Percentiles rank a stretch among this genome's conserved stretches.
Evolutionary conservation across 1,140 invertebrate species (phyloP).

Genomic region (Gonioctena quinquepunctata): DNA sequence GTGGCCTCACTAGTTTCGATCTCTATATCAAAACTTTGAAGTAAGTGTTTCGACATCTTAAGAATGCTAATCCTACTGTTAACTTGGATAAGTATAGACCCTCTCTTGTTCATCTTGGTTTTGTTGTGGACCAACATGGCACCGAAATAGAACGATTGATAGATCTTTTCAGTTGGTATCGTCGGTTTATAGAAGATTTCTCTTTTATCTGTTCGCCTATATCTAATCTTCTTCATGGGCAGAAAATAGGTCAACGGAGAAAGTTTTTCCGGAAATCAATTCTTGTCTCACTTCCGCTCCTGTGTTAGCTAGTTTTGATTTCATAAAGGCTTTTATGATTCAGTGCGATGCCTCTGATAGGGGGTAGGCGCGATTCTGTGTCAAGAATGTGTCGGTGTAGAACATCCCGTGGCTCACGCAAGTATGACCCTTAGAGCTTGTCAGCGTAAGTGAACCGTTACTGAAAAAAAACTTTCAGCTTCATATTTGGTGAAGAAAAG

Average conservation of each 20-base stretch:
- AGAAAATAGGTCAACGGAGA: slow-evolving; percentile 8
- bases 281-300: no score
- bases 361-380: slow-evolving; percentile 49
- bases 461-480: slow-evolving; percentile 58
- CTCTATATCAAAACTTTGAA: no score
- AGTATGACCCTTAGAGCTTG: slow-evolving; percentile 46
- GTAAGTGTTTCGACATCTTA: background rate
- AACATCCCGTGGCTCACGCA: no score
- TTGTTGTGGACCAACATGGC: background rate
- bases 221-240: slow-evolving; percentile 38
- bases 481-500: slow-evolving; percentile 54
- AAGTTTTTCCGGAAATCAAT: background rate
- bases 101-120: no score
- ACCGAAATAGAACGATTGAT: slow-evolving; percentile 25
- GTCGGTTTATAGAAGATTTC: slow-evolving; percentile 20
- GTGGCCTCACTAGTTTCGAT: slow-evolving; percentile 20
- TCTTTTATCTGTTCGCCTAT: slow-evolving; percentile 6
- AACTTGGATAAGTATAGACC: no score
- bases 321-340: no score
- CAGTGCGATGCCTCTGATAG: slow-evolving; percentile 32
- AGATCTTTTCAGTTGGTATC: slow-evolving; percentile 23
- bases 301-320: no score
- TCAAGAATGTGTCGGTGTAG: slow-evolving; percentile 31
- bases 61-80: background rate
- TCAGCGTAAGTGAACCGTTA: slow-evolving; percentile 55